phyloP scores from a whole-genome alignment of 35 echinoderm and acorn worm species.

The Apostichopus japonicus region DNA sequence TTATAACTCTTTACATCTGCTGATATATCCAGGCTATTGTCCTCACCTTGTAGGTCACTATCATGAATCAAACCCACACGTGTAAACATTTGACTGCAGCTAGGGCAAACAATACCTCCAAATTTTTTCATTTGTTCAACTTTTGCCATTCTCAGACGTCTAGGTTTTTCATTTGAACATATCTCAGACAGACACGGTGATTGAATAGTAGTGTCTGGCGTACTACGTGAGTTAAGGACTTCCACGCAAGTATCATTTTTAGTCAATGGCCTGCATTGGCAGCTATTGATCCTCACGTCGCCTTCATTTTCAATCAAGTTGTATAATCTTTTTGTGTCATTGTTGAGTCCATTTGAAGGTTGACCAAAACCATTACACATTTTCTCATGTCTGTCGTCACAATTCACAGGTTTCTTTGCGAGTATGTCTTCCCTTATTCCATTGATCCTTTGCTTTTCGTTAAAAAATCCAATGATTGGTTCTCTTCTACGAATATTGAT shows the following conservation, averaged over 20 bases:
- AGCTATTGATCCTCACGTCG: background rate
- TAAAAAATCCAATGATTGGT: background rate
- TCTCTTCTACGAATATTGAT: slow-evolving; percentile 26
- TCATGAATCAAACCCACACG: slow-evolving; percentile 13
- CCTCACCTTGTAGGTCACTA: background rate
- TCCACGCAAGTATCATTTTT: background rate
- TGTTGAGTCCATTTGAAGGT: too few relatives aligned
- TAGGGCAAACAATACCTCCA: slow-evolving; percentile 41
- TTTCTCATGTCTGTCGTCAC: too few relatives aligned
- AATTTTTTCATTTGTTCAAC: slow-evolving; percentile 42
- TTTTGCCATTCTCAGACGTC: slow-evolving; percentile 36
- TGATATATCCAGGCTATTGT: background rate
- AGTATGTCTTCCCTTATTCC: background rate
- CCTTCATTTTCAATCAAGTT: background rate
- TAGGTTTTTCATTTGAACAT: background rate
- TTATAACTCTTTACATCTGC: background rate
- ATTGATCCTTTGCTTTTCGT: background rate
- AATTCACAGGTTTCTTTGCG: too few relatives aligned
- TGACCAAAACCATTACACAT: too few relatives aligned
- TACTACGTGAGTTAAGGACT: background rate
- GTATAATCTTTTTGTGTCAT: background rate
- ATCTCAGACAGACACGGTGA: background rate
- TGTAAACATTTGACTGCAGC: slow-evolving; percentile 34
- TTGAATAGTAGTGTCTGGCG: background rate
- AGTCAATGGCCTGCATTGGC: background rate